A percentile compares a stretch with the other conserved stretches of the same genome.
Evolutionary conservation across 1,140 invertebrate genomes (phyloP).

Genomic region (Drosophila varians): DNA sequence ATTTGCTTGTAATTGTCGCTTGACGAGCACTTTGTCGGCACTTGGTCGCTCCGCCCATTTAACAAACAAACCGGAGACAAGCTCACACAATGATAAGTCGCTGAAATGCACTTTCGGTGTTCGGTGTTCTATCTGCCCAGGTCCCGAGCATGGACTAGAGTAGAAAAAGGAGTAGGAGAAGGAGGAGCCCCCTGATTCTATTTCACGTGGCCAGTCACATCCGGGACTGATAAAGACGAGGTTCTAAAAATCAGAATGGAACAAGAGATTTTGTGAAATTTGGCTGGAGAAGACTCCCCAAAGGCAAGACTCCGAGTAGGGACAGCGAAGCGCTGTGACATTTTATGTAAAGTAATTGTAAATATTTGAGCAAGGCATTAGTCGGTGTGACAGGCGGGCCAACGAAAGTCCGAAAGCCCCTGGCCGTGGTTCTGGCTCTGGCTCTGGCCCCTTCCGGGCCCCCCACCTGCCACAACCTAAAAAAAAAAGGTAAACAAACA

Average conservation of each 20-base stretch:
- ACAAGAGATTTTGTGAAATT: not conserved
- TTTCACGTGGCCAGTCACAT: not conserved
- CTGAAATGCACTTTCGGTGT: conserved; percentile 10
- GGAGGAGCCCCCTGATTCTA: no score
- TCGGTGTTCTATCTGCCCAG: conserved; percentile 1
- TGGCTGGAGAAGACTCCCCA: not conserved
- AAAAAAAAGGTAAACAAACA: conserved; percentile 18
- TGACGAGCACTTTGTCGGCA: conserved; percentile 77
- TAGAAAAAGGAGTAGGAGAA: not conserved
- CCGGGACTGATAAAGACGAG: conserved; percentile 10
- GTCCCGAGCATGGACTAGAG: not conserved
- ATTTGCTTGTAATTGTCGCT: conserved; percentile 77
- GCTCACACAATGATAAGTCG: conserved; percentile 9
- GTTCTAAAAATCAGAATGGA: conserved; percentile 1
- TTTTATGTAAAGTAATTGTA: conserved; percentile 74
- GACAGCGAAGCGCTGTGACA: conserved; percentile 22
- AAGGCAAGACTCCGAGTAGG: not conserved
- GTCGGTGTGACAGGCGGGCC: conserved; percentile 4
- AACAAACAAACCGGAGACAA: conserved; percentile 17
- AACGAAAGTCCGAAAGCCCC: conserved; percentile 13
- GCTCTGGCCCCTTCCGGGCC: no score
- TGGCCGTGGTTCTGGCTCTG: no score
- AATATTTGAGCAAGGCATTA: conserved; percentile 63
- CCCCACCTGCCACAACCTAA: conserved; percentile 12
- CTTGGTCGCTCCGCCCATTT: conserved; percentile 50